Base-by-base conservation (phyloP, 1,140 invertebrate species). In the Dysdera silvatica region DNA sequence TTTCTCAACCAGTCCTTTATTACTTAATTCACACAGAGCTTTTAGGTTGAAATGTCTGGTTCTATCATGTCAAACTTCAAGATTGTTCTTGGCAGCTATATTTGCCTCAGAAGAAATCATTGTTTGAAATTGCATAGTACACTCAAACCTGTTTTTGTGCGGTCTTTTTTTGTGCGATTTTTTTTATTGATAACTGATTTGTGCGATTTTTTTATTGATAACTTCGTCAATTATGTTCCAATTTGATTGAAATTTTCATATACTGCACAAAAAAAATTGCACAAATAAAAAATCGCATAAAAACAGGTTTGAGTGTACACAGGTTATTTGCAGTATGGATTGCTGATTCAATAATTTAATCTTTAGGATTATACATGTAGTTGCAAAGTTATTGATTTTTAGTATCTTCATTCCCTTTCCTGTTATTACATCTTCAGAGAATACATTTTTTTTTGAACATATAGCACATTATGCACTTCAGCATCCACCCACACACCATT, bases 1-100 rank as follows among this genome's bases (percentile, higher is more conserved):
- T 6, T 31, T 43, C 4, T 56, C 37, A 43, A 43, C 45, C 16
- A 56, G 18, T 29, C 54, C 54, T 20, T 8, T 56, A 12, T 56
- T 24, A 45, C 54, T 56, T 31, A 56, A 20, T 31, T 56, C 37
- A 16, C n/a, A n/a, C 6, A 56, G 26, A 28, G 54, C 6, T 45
- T 63, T 48, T 8, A 35, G 10, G 20, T 54, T 56, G 31, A 66
- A 28, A 43, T 61, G 57, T 7, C 48, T 52, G 14, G 41, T 37
- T 48, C 57, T 31, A 18, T 61, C 32, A 40, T 61, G 64, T 41
- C 51, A 66, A 29, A 58, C 10, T 37, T 40, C 52, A n/a, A 65
- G 14, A 20, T 56, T n/a, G 12, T 12, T 43, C 12, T 43, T n/a
- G 26, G 10, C 7, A 33, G 18, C 2, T 29, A 24, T n/a, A 29